Evolutionary conservation across 2,797 vertebrate genomes (phyloP).

Genomic region (Glossophaga mutica): DNA sequence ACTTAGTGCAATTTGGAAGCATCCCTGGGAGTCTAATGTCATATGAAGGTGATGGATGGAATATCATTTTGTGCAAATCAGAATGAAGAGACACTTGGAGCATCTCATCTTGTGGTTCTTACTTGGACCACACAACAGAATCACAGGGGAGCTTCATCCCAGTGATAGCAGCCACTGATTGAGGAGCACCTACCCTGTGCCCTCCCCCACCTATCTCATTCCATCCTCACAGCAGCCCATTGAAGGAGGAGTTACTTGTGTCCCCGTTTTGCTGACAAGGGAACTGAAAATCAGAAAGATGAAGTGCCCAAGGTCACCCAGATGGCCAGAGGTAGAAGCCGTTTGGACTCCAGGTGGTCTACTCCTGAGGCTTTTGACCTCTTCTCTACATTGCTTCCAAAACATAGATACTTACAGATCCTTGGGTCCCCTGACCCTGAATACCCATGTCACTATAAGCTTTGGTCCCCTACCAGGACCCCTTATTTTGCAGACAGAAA

Average conservation of each 20-base stretch:
- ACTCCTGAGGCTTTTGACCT: background rate
- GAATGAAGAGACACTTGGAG: background rate
- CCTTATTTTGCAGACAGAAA: background rate
- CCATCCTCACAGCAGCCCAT: background rate
- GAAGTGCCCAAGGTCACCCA: background rate
- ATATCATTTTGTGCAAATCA: background rate
- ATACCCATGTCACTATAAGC: background rate
- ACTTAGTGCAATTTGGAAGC: background rate
- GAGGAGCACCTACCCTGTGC: background rate
- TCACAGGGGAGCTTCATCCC: background rate
- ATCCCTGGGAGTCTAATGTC: background rate
- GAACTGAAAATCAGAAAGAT: background rate
- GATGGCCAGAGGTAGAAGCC: background rate
- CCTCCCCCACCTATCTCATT: background rate
- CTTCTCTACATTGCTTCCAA: background rate
- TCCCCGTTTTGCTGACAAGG: background rate
- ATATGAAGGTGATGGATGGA: background rate
- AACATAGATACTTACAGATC: background rate
- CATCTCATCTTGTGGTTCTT: background rate
- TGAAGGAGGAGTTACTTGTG: background rate
- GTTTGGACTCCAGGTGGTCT: background rate
- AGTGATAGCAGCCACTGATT: background rate
- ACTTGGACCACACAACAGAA: background rate
- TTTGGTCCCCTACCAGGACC: background rate
- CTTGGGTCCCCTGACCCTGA: background rate